Evolutionary conservation across 2,113 vertebrate species (phyloP).

Genomic region (Chloebia gouldiae): DNA sequence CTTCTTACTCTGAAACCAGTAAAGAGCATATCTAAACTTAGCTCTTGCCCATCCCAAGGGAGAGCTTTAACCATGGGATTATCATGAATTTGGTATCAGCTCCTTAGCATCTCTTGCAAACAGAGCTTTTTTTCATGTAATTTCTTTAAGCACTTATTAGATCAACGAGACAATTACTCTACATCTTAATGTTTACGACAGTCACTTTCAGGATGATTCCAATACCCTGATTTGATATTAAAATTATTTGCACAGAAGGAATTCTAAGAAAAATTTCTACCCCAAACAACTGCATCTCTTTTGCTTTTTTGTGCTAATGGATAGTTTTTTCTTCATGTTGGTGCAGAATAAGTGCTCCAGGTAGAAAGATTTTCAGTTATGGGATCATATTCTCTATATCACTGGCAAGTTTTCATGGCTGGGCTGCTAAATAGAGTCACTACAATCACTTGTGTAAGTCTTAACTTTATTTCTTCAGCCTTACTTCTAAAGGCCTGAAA

Average conservation of each 20-base stretch:
- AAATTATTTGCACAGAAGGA: background rate
- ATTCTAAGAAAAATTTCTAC: background rate
- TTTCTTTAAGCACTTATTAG: background rate
- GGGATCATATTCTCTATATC: background rate
- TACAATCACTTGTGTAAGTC: background rate
- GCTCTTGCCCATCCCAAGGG: background rate
- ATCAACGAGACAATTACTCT: background rate
- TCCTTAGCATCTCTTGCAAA: background rate
- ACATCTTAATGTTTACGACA: background rate
- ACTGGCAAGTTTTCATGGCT: background rate
- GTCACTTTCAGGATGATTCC: background rate
- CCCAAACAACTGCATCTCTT: fast-evolving
- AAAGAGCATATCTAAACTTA: background rate
- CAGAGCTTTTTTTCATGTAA: background rate
- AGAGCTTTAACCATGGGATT: background rate
- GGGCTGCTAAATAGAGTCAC: background rate
- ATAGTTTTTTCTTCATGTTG: fast-evolving
- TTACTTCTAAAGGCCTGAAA: background rate
- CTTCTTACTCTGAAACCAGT: background rate
- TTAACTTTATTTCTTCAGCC: background rate
- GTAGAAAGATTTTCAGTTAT: background rate
- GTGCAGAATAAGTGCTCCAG: background rate
- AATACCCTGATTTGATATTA: background rate
- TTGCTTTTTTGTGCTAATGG: background rate
- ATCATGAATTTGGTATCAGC: background rate